Conservation (phyloP, 2,113 vertebrate species). For the Mastomys natalensis region DNA sequence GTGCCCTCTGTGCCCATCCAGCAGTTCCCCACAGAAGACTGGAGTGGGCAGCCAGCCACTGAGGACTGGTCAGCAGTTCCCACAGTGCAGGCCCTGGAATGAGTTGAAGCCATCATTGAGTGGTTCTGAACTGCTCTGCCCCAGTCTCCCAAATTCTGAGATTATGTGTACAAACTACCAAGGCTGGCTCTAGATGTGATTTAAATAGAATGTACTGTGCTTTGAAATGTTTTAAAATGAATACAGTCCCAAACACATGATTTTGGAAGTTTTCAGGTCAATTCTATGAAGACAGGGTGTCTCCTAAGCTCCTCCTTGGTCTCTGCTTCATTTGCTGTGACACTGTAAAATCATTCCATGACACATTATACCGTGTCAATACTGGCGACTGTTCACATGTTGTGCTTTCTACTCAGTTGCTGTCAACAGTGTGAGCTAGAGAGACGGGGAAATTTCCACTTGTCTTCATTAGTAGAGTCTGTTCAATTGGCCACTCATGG, state of each 20-base stretch:
- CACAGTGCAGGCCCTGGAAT: too few species aligned
- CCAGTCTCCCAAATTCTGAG: not conserved
- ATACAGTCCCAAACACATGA: not conserved
- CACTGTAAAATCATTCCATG: not conserved
- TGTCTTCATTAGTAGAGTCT: not conserved
- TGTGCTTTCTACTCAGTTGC: not conserved
- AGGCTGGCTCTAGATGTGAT: not conserved
- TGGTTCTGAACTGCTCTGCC: not conserved
- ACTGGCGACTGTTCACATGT: not conserved
- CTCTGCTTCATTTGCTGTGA: not conserved
- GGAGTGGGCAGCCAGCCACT: too few species aligned
- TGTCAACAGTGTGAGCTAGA: not conserved
- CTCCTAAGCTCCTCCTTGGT: not conserved
- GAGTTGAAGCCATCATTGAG: too few species aligned
- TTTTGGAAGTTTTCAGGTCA: conserved; percentile 19
- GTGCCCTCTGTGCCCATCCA: too few species aligned
- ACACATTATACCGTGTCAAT: not conserved
- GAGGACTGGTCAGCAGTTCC: too few species aligned
- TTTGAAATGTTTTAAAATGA: conserved; percentile 23
- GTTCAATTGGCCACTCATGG: not conserved
- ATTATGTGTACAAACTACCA: not conserved
- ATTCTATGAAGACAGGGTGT: not conserved
- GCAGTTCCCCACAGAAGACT: too few species aligned
- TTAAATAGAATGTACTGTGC: not conserved
- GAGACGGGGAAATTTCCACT: not conserved